Evolutionary conservation across 2,113 vertebrate species (phyloP).

Genomic region (Chloebia gouldiae): DNA sequence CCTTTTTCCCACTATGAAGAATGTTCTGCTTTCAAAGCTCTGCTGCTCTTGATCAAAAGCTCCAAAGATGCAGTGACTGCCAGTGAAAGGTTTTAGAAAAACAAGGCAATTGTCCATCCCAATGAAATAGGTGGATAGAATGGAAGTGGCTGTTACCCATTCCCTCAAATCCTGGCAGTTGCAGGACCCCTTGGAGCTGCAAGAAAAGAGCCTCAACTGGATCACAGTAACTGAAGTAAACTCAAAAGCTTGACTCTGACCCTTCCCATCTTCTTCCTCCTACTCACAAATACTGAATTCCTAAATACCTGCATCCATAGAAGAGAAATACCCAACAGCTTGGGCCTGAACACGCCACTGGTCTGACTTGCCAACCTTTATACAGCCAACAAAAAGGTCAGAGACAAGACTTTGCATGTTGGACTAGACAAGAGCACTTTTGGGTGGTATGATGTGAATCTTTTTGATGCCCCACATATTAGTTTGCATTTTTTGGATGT

Average conservation of each 20-base stretch:
- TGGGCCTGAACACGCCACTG: background rate
- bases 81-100: background rate
- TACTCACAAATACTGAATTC: background rate
- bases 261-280: background rate
- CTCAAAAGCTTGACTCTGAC: background rate
- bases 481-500: background rate
- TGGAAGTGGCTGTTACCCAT: background rate
- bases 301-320: background rate
- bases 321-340: background rate
- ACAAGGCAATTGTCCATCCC: background rate
- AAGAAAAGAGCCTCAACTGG: background rate
- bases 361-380: background rate
- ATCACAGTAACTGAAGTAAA: background rate
- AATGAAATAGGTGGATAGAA: background rate
- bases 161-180: background rate
- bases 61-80: background rate
- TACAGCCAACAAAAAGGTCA: background rate
- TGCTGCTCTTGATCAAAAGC: background rate
- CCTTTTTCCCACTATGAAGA: background rate
- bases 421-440: rapidly evolving
- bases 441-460: no score
- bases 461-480: background rate
- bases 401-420: background rate
- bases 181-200: background rate
- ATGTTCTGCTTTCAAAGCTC: background rate